These are phyloP conservation scores for Drosophila ercepeae DNA, from an alignment of 1,140 invertebrate species.

Conservation along the genomic window DNA sequence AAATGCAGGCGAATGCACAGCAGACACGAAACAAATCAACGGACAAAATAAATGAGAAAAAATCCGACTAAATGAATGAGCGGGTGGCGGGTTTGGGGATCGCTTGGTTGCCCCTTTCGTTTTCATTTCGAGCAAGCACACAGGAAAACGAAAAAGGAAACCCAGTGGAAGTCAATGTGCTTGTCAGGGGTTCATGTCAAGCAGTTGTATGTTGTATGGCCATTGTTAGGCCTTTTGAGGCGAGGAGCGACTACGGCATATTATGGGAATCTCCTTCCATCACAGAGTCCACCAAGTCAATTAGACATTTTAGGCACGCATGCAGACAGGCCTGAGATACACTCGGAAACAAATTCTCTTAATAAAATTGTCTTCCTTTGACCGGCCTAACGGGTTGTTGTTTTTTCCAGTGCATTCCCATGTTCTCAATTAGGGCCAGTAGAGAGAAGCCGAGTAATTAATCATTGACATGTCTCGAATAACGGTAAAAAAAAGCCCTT, in stretches of 20 bases:
- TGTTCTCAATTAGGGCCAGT: slow-evolving; percentile 69
- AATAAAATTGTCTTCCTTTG: no score
- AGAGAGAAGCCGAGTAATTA: slow-evolving; percentile 52
- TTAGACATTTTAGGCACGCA: slow-evolving; percentile 77
- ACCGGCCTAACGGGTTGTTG: no score
- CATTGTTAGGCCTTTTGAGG: slow-evolving; percentile 76
- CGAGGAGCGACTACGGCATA: slow-evolving; percentile 40
- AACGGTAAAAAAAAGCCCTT: slow-evolving; percentile 38
- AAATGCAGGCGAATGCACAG: slow-evolving; percentile 63
- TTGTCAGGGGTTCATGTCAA: slow-evolving; percentile 73
- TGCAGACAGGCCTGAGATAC: slow-evolving; percentile 28
- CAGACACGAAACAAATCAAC: slow-evolving; percentile 68
- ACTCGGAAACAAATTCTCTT: slow-evolving; percentile 6
- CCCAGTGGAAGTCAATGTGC: slow-evolving; percentile 74
- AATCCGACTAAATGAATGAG: slow-evolving; percentile 45
- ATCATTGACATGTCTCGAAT: slow-evolving; percentile 52
- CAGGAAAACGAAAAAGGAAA: slow-evolving; percentile 66
- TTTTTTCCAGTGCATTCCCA: slow-evolving; percentile 22
- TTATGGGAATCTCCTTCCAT: slow-evolving; percentile 37
- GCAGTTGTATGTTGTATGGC: slow-evolving; percentile 61
- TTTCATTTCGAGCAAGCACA: slow-evolving; percentile 63
- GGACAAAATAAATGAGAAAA: slow-evolving; percentile 71
- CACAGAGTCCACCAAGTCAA: slow-evolving; percentile 61
- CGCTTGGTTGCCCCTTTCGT: slow-evolving; percentile 60
- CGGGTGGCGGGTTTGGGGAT: slow-evolving; percentile 1